Evolutionary conservation across 2,888 invertebrate species (phyloP).

Genomic region (Andrena flavipes): DNA sequence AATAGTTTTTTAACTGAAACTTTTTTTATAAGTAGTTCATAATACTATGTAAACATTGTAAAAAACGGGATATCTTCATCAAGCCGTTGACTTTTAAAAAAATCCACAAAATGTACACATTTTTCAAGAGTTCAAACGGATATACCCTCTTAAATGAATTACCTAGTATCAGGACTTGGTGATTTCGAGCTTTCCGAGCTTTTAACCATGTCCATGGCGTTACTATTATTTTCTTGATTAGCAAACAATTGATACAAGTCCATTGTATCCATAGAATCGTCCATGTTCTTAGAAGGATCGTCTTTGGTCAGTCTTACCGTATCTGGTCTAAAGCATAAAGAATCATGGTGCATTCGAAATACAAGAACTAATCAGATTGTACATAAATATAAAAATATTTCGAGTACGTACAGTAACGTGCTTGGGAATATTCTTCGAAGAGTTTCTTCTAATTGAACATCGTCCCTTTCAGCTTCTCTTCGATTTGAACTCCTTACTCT

Average conservation of each 20-base stretch:
- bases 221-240: slow-evolving; percentile 81
- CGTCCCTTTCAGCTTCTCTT: slow-evolving; percentile 87
- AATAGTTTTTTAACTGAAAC: no score
- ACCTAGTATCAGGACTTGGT: slow-evolving; percentile 76
- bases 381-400: slow-evolving; percentile 27
- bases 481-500: slow-evolving; percentile 85
- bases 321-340: slow-evolving; percentile 78
- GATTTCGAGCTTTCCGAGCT: slow-evolving; percentile 81
- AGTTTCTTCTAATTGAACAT: slow-evolving; percentile 88
- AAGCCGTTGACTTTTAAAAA: no score
- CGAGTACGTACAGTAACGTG: slow-evolving; percentile 85
- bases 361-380: slow-evolving; percentile 42
- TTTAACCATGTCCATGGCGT: slow-evolving; percentile 72
- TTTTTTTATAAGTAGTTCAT: no score
- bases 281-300: slow-evolving; percentile 83
- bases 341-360: slow-evolving; percentile 7
- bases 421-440: slow-evolving; percentile 89
- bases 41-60: no score
- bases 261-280: slow-evolving; percentile 88
- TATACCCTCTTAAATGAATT: not conserved
- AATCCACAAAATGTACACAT: no score
- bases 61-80: no score
- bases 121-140: no score
- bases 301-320: slow-evolving; percentile 84
- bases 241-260: slow-evolving; percentile 88